Evolutionary conservation across 1,140 invertebrate species (phyloP), one percentile per base, ranked within the genome.

Genomic region (Drosophila ogumai): DNA sequence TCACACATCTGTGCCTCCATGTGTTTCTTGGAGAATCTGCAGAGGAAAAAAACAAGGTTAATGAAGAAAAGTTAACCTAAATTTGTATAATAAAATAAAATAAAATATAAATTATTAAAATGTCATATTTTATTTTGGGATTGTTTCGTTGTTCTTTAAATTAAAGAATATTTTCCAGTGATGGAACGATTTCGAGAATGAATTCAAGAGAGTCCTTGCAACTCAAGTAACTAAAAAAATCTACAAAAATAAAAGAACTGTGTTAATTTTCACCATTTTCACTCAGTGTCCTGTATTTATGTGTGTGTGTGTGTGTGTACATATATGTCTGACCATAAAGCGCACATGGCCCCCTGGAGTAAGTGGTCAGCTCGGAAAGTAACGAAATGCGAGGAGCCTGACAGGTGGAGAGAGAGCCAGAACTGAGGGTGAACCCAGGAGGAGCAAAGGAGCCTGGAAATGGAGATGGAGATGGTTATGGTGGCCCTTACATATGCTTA

Each of bases 271-370:
- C 12, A 22, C 10, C 10, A 54, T 36, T 50, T 60, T 50, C 44
- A 34, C 15, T 52, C 31, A 60, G 58, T 60, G 58, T 25, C 17
- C 3, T 7, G 28, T 47, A 50, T 47, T 43, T 68, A 50, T 64
- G 59, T 43, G 7, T 13, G 17, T 50, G 25, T 64, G 59, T 43
- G 7, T n/a, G 17, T 50, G 31, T 64, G 17, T 25, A 15, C 36
- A 22, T 52, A 19, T 47, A 36, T 55, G 75, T 25, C 38, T 54
- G 38, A 64, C 73, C 74, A 76, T 76, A 76, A 76, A 76, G 74
- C 73, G 73, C 74, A 76, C 63, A 76, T 76, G 73, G 73, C 74
- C 74, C 72, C 61, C 74, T 47, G 74, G 74, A 76, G 68, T 72
- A 68, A 58, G 55, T 76, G 74, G 74, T 75, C 74, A 76, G 56